Conservation (phyloP, 2,113 vertebrate genomes). For the Hystrix brachyura region DNA sequence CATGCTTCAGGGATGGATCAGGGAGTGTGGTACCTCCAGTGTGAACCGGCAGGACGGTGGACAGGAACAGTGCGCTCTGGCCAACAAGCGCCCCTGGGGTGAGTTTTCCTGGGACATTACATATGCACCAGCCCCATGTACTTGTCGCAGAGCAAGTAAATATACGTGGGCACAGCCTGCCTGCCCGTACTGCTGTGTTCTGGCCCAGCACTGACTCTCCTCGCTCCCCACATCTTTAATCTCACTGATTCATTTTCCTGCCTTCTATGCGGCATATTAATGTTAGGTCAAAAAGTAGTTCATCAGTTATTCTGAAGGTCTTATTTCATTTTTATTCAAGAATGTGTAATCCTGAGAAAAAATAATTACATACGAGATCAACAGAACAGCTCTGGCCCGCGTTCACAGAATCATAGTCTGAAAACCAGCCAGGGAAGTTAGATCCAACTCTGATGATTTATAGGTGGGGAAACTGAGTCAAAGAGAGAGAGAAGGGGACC, state of each 20-base stretch:
- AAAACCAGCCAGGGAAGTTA: not conserved
- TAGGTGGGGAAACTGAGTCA: not conserved
- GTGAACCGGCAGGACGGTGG: not conserved
- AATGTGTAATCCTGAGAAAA: conserved; percentile 81
- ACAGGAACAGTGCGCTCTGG: not conserved
- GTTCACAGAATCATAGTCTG: not conserved
- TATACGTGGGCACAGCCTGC: not conserved
- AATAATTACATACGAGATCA: conserved; percentile 72
- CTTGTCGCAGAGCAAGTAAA: not conserved
- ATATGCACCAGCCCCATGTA: not conserved
- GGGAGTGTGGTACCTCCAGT: fast-evolving
- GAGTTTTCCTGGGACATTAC: not conserved
- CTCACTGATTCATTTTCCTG: conserved; percentile 68
- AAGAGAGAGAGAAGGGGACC: fast-evolving
- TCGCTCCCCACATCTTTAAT: conserved; percentile 68
- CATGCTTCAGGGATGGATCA: fast-evolving
- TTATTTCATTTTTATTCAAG: conserved; percentile 83
- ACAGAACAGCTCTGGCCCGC: not conserved
- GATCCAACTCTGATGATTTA: fast-evolving
- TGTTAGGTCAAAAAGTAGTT: conserved; percentile 81
- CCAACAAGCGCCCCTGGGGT: not conserved
- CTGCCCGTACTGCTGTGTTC: fast-evolving
- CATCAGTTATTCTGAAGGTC: conserved; percentile 77
- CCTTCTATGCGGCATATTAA: conserved; percentile 69
- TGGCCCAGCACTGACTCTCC: not conserved